A percentile compares a stretch with the other conserved stretches of the same genome.
phyloP scores from a whole-genome alignment of 53 echinoderm and acorn worm genomes.

The Paracentrotus lividus region DNA sequence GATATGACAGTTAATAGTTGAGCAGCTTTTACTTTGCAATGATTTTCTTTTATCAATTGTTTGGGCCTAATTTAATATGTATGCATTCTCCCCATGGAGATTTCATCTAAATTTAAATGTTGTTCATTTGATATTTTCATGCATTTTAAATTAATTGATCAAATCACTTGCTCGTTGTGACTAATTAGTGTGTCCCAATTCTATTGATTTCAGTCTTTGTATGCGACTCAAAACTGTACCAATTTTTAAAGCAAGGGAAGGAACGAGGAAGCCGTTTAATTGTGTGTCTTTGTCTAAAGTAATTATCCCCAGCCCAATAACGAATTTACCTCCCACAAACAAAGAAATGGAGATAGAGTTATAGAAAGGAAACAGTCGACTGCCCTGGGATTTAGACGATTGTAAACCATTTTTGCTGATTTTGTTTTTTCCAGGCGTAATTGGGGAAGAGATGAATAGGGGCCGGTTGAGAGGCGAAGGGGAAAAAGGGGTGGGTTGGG shows the following conservation, averaged over 20 bases:
- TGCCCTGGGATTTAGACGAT: slow-evolving; percentile 1
- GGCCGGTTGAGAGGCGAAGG: not conserved
- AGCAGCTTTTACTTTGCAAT: too few relatives aligned
- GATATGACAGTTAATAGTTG: too few relatives aligned
- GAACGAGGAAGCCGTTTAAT: not conserved
- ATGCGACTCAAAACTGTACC: not conserved
- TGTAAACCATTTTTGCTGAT: slow-evolving; percentile 6
- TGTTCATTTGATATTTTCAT: too few relatives aligned
- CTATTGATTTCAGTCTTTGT: not conserved
- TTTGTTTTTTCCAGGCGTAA: slow-evolving; percentile 48
- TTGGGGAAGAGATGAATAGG: not conserved
- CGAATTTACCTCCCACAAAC: not conserved
- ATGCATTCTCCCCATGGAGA: too few relatives aligned
- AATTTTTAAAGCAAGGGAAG: not conserved
- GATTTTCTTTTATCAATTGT: too few relatives aligned
- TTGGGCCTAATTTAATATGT: too few relatives aligned
- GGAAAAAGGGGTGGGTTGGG: not conserved
- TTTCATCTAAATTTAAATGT: too few relatives aligned
- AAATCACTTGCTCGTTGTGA: not conserved
- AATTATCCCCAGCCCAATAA: slow-evolving; percentile 21
- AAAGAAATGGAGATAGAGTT: slow-evolving; percentile 9
- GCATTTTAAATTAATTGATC: too few relatives aligned
- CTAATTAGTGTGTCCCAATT: not conserved
- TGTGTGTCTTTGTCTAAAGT: slow-evolving; percentile 10
- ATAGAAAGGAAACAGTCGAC: not conserved